Evolutionary conservation across 2,888 invertebrate species (phyloP), one percentile per base, ranked within the genome.

Genomic region (Caradrina kadenii): DNA sequence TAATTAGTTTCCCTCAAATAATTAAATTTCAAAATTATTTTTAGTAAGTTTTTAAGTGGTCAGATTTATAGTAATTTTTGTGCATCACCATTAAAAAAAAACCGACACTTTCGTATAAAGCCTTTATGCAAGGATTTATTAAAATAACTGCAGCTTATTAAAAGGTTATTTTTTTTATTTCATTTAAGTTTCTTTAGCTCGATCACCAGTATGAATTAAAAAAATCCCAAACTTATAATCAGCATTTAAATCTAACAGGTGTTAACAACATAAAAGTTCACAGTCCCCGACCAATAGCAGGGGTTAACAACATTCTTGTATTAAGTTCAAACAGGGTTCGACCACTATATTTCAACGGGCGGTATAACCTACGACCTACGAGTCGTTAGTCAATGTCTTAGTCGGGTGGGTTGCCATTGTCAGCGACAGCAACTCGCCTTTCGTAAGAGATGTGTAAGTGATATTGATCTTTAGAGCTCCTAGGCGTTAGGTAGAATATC

Each of bases 321-420:
- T 19, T 19, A 73, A 54, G 66, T 62, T 79, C 67, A 79, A 50
- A 3, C 53, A 19, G 13, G 21, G 48, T 39, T 74, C 65, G 52
- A 65, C 50, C 42, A 62, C 56, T 49, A 45, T 63, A 62, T 54
- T 26, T 65, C 58, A 21, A 26, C 42, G 58, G 45, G 52, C n/a
- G 13, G 17, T 15, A 4, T 61, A 45, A 76, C 80, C 75, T 22
- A 22, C 6, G 75, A 76, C 74, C 80, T 42, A 0, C 0, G 1
- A 39, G 58, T 79, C 66, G 53, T 76, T 76, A 62, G 39, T 76
- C 75, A 62, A 58, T 31, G 56, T 53, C 65, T 61, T 59, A 39
- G 17, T 10, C 5, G 2, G 35, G 7, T 35, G 8, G 8, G 62
- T 39, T 13, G 21, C 60, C 31, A 39, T 65, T 54, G 58, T 79